phyloP scores from a whole-genome alignment of 2,888 invertebrate genomes.

The Drosophila koepferae region DNA sequence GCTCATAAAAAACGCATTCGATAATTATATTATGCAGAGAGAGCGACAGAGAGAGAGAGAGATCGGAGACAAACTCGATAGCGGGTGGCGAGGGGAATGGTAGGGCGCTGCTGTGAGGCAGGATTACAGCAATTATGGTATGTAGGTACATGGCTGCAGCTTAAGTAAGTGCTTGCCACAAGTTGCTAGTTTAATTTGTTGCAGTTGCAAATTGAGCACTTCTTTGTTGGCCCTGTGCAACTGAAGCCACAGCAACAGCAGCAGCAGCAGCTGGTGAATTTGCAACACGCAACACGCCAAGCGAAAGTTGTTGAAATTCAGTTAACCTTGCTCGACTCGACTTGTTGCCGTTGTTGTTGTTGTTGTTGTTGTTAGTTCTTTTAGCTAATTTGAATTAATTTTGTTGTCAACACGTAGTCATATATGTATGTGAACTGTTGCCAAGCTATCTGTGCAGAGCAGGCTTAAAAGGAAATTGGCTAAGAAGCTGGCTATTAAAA shows the following conservation, averaged over 20 bases:
- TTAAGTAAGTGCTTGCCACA: conserved; percentile 57
- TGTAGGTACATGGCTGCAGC: conserved; percentile 18
- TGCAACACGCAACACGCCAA: conserved; percentile 69
- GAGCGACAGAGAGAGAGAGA: conserved; percentile 19
- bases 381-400: conserved; percentile 76
- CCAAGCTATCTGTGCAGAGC: conserved; percentile 26
- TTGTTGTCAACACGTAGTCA: conserved; percentile 76
- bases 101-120: conserved; percentile 4
- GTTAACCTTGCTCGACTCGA: conserved; percentile 53
- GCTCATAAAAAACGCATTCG: conserved; percentile 69
- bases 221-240: conserved; percentile 41
- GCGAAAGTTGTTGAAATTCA: conserved; percentile 74
- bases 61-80: conserved; percentile 1
- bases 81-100: not conserved
- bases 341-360: conserved; percentile 28
- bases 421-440: conserved; percentile 71
- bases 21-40: conserved; percentile 62
- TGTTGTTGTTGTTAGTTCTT: conserved; percentile 9
- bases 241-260: conserved; percentile 8
- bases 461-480: conserved; percentile 19
- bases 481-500: conserved; percentile 3
- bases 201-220: conserved; percentile 50
- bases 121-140: conserved; percentile 25
- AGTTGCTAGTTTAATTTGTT: conserved; percentile 52
- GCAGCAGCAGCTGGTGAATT: conserved; percentile 44